Evolutionary conservation across 1,140 invertebrate species (phyloP).

Genomic region (Heliconius congener): DNA sequence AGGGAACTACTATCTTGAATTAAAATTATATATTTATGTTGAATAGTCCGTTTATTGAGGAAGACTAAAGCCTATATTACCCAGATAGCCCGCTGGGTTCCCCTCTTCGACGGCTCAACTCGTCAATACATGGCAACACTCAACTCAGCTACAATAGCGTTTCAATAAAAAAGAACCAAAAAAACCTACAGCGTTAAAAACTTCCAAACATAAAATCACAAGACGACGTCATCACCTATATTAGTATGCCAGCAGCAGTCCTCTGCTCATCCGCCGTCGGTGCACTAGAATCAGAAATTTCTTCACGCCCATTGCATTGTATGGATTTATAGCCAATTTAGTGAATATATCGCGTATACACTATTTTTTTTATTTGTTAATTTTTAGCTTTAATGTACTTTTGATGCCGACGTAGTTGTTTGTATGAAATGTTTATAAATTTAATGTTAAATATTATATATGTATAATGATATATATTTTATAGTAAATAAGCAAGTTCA

Average conservation of each 20-base stretch:
- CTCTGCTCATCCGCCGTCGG: conserved; percentile 8
- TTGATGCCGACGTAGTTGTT: neutral
- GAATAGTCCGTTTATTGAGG: too few relatives aligned
- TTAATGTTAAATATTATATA: too few relatives aligned
- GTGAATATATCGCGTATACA: neutral
- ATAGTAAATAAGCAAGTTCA: too few relatives aligned
- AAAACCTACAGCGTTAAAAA: neutral
- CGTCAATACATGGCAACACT: too few relatives aligned
- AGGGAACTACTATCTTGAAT: too few relatives aligned
- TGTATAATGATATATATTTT: too few relatives aligned
- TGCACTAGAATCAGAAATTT: conserved; percentile 11
- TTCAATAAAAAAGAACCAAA: neutral
- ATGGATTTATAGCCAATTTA: conserved; percentile 11
- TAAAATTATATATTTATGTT: too few relatives aligned
- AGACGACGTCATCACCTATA: neutral
- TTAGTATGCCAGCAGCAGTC: neutral
- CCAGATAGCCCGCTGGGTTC: too few relatives aligned
- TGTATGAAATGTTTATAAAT: neutral
- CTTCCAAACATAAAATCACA: neutral
- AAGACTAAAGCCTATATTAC: too few relatives aligned
- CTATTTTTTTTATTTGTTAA: neutral
- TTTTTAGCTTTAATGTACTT: neutral
- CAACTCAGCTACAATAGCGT: neutral
- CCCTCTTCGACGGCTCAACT: too few relatives aligned
- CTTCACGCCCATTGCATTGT: conserved; percentile 12